These are phyloP conservation scores for Didymodactylos carnosus DNA, from an alignment of 2,888 invertebrate genomes.

Conservation along the genomic window DNA sequence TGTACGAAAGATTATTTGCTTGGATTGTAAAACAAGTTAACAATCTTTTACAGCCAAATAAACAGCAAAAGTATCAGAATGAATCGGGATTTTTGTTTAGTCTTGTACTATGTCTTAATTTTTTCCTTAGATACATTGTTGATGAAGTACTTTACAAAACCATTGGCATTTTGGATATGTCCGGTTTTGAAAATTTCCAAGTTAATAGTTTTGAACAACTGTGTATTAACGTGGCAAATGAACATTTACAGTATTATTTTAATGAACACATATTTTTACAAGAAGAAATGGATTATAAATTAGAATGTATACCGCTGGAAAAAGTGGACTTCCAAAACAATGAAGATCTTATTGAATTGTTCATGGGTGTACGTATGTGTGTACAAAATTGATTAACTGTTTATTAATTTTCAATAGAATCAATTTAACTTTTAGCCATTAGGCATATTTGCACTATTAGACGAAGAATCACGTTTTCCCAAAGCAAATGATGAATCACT, in stretches of 20 bases:
- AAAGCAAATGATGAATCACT: slow-evolving; percentile 26
- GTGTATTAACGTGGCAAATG: slow-evolving; percentile 32
- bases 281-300: slow-evolving; percentile 12
- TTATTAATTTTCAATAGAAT: neutral
- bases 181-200: slow-evolving; percentile 27
- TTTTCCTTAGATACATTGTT: too few relatives aligned
- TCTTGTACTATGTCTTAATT: too few relatives aligned
- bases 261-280: slow-evolving; percentile 26
- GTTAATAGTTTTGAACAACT: slow-evolving; percentile 27
- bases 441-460: slow-evolving; percentile 25
- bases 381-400: too few relatives aligned
- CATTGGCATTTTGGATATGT: slow-evolving; percentile 27
- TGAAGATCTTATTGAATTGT: slow-evolving; percentile 13
- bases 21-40: slow-evolving; percentile 31
- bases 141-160: too few relatives aligned
- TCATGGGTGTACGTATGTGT: slow-evolving; percentile 4
- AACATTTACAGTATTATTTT: slow-evolving; percentile 29
- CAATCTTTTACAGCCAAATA: slow-evolving; percentile 19
- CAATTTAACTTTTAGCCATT: slow-evolving; percentile 19
- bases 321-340: slow-evolving; percentile 12
- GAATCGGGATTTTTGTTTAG: too few relatives aligned
- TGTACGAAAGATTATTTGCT: slow-evolving; percentile 28
- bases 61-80: neutral
- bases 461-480: slow-evolving; percentile 29
- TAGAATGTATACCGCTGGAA: neutral